A percentile compares a stretch with the other conserved stretches of the same genome.
phyloP scores from a whole-genome alignment of 23 tunicate genomes.

The Oikopleura albicans region DNA sequence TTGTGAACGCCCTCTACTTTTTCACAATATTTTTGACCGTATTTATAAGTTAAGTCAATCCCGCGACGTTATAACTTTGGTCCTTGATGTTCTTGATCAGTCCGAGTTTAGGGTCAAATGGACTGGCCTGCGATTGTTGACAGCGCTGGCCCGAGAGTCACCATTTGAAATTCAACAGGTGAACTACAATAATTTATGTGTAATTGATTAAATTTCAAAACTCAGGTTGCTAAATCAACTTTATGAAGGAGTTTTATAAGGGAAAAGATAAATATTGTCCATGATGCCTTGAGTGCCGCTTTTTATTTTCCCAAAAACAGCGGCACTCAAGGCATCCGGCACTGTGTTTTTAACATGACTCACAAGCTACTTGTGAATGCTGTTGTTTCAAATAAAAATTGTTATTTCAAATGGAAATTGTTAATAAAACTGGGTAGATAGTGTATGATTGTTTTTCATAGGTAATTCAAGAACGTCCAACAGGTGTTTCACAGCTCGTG shows the following conservation, averaged over 20 bases:
- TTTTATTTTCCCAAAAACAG: no score
- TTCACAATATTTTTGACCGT: no score
- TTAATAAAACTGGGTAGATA: neutral
- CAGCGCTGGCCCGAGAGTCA: constrained; percentile 36
- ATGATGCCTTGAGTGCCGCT: no score
- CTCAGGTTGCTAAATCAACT: no score
- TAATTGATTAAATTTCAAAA: no score
- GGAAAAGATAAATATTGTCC: no score
- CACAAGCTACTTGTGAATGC: neutral
- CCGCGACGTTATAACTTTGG: constrained; percentile 30
- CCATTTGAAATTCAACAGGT: constrained; percentile 48
- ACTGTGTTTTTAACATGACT: neutral
- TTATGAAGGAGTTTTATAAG: no score
- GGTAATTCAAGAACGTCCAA: constrained; percentile 5
- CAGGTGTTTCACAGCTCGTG: neutral
- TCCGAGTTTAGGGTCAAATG: constrained; percentile 47
- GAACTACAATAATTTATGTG: no score
- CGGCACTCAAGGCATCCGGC: no score
- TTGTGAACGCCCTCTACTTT: no score
- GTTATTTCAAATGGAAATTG: neutral
- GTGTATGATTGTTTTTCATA: neutral
- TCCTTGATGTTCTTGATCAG: constrained; percentile 45
- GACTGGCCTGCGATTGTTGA: constrained; percentile 45
- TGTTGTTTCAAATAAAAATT: neutral
- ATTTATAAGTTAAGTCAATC: neutral